Conservation (phyloP, 2,888 invertebrate species). For the Gryllus longicercus region DNA sequence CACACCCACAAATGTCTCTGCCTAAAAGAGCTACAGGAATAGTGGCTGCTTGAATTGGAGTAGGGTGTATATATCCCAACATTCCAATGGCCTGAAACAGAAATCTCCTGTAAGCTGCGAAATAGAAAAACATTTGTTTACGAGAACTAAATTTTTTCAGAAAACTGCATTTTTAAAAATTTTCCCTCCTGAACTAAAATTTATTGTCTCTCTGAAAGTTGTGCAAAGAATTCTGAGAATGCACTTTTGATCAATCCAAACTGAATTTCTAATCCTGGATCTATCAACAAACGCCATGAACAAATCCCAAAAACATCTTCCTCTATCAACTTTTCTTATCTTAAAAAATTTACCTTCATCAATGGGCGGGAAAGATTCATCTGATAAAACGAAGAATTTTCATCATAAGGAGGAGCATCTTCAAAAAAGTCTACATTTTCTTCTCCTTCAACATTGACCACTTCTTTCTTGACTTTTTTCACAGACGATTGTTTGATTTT, state of each 20-base stretch:
- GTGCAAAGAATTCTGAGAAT: too few species aligned
- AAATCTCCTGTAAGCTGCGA: neutral
- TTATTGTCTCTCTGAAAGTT: too few species aligned
- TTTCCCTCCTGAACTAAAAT: too few species aligned
- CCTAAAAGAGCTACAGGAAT: slow-evolving; percentile 91
- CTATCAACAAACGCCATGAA: too few species aligned
- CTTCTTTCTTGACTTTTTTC: slow-evolving; percentile 43
- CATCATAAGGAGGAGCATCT: slow-evolving; percentile 60
- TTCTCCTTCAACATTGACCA: slow-evolving; percentile 40
- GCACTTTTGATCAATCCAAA: too few species aligned
- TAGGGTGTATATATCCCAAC: slow-evolving; percentile 88
- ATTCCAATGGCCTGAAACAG: slow-evolving; percentile 68
- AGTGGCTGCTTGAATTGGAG: slow-evolving; percentile 93
- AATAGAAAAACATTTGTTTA: neutral
- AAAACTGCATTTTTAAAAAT: too few species aligned
- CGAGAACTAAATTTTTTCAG: neutral
- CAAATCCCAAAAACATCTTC: too few species aligned
- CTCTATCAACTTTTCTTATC: too few species aligned
- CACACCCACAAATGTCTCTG: slow-evolving; percentile 96
- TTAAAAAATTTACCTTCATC: slow-evolving; percentile 59
- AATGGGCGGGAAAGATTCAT: slow-evolving; percentile 95
- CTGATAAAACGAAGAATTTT: slow-evolving; percentile 75
- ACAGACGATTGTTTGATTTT: slow-evolving; percentile 59
- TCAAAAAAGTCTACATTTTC: slow-evolving; percentile 54
- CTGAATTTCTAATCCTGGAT: too few species aligned